Base-by-base conservation (phyloP, 2,797 vertebrate species). In the Protonibea diacanthus region DNA sequence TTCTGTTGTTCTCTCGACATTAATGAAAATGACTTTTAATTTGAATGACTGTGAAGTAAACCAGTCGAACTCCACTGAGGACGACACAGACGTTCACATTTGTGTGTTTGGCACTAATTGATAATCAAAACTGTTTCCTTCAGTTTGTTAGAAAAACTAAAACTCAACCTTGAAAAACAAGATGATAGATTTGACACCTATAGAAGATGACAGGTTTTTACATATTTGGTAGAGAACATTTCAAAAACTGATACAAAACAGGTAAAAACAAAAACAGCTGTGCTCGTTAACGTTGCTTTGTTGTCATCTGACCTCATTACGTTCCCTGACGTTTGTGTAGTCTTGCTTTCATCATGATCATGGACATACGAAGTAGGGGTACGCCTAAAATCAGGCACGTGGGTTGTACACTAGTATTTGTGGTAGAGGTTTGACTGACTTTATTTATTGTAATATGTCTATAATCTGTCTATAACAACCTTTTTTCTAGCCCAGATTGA, bases 241-340 rank as follows among this genome's bases (percentile, higher is more conserved):
- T 71, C 6, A 52, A 49, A 65, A 52, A 38, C 25, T 0, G 56
- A 75, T 20, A 40, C 17, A 12, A 56, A 71, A 52, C 49, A 70
- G 29, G 38, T 13, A 20, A 44, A 3, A 55, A 58, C 8, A 8
- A 44, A n/a, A 73, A 49, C 21, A n/a, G 48, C 27, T 65, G 17
- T 44, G 17, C n/a, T 42, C 0, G 47, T 42, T 49, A 29, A 52
- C 33, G 18, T 33, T 55, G 33, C n/a, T 68, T 56, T 80, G 60
- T 27, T 63, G 18, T n/a, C 38, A 25, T 65, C 45, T 63, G 60
- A 53, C 23, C 47, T 76, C 29, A 45, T 42, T 4, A 51, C 49
- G 20, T 65, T 65, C 17, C 11, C 69, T 52, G 63, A 69, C 44
- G 11, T 20, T 29, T 15, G 17, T 21, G 56, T 4, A 23, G n/a